A percentile compares a stretch with the other conserved stretches of the same genome.
phyloP scores from a whole-genome alignment of 2,888 invertebrate genomes.

The Tethea ocularis region DNA sequence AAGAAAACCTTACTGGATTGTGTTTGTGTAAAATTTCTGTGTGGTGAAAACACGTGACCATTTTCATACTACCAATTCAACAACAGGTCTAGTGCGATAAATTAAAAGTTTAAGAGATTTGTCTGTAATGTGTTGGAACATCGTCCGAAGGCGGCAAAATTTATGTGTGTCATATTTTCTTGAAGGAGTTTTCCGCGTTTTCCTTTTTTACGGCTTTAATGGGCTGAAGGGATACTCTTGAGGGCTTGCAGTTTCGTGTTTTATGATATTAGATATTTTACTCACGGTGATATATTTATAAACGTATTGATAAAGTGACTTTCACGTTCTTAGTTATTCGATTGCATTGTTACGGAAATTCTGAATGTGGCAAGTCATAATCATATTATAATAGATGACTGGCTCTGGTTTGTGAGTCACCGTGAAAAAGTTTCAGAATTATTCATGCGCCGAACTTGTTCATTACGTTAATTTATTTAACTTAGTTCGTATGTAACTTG shows the following conservation, averaged over 20 bases:
- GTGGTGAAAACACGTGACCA: constrained; percentile 6
- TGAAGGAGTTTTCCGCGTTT: constrained; percentile 60
- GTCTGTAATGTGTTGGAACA: constrained; percentile 55
- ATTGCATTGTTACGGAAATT: constrained; percentile 2
- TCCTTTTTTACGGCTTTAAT: constrained; percentile 62
- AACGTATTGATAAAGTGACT: background rate
- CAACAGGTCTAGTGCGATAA: constrained; percentile 23
- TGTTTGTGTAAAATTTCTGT: background rate
- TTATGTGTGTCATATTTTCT: constrained; percentile 73
- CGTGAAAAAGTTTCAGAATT: constrained; percentile 32
- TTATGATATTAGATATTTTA: constrained; percentile 56
- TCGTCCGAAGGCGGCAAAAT: constrained; percentile 64
- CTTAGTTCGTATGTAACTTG: background rate
- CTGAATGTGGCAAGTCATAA: constrained; percentile 42
- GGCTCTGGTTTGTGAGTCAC: constrained; percentile 51
- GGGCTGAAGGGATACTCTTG: constrained; percentile 57
- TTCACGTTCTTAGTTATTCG: background rate
- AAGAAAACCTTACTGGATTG: background rate
- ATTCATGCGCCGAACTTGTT: constrained; percentile 23
- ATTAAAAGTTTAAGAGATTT: constrained; percentile 56
- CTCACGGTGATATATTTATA: background rate
- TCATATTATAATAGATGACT: constrained; percentile 56
- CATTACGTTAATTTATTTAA: constrained; percentile 22
- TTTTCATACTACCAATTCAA: background rate
- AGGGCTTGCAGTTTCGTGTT: constrained; percentile 61